These are phyloP conservation scores for Podarcis cretensis DNA, from an alignment of 2,113 vertebrate species.

Conservation along the genomic window DNA sequence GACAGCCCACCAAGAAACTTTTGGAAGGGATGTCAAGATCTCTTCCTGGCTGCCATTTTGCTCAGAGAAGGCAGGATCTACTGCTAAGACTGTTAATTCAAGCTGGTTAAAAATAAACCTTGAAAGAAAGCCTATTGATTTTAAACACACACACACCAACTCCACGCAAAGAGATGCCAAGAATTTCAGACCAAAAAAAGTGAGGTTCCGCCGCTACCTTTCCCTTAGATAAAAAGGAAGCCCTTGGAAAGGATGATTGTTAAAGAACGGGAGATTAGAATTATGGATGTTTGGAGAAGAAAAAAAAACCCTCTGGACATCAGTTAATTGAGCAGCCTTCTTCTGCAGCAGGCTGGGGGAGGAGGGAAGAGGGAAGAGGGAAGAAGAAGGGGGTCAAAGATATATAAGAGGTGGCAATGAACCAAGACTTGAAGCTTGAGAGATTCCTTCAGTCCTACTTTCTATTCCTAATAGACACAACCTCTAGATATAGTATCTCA, in stretches of 20 bases:
- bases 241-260: not conserved
- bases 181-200: constrained; percentile 23
- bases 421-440: not conserved
- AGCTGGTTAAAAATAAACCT: constrained; percentile 49
- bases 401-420: constrained; percentile 1
- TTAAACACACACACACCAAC: constrained; percentile 24
- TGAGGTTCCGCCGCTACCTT: not conserved
- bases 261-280: not conserved
- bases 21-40: constrained; percentile 32
- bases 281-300: not conserved
- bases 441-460: constrained; percentile 18
- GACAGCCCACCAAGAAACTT: constrained; percentile 68
- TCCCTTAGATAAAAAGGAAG: not conserved
- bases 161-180: constrained; percentile 26
- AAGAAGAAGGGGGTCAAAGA: not conserved
- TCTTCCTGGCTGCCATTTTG: constrained; percentile 50
- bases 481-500: constrained; percentile 10
- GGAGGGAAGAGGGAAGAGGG: not conserved
- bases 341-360: not conserved
- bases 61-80: not conserved
- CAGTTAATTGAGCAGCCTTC: constrained; percentile 24
- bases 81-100: constrained; percentile 25
- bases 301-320: not conserved
- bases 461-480: constrained; percentile 34
- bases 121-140: constrained; percentile 36